A percentile compares a stretch with the other conserved stretches of the same genome.
These are phyloP conservation scores for Calidris pygmaea DNA, from an alignment of 2,113 vertebrate species.

Conservation along the genomic window DNA sequence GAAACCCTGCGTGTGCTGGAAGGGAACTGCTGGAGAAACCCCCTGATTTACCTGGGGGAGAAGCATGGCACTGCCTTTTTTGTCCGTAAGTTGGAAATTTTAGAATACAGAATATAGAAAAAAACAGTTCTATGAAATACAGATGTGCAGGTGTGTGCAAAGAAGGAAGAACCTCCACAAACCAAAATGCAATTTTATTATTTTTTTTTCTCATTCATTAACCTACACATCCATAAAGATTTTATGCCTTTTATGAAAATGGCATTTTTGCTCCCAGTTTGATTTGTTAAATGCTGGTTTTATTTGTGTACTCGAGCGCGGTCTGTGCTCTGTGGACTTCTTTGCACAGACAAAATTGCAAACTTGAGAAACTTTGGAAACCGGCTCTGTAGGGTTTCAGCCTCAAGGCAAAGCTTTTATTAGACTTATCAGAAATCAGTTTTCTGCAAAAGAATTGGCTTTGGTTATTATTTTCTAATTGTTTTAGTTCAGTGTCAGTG, in stretches of 20 bases:
- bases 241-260: not conserved
- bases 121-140: not conserved
- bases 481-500: not conserved
- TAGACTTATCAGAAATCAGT: not conserved
- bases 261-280: not conserved
- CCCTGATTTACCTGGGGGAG: not conserved
- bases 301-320: not conserved
- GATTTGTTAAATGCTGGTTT: not conserved
- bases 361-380: not conserved
- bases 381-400: not conserved
- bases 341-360: not conserved
- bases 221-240: not conserved
- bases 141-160: not conserved
- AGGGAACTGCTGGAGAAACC: not conserved
- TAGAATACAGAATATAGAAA: not conserved
- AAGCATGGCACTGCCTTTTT: not conserved
- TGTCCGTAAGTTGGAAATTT: not conserved
- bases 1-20: not conserved
- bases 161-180: not conserved
- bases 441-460: not conserved
- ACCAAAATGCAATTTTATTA: too few species aligned
- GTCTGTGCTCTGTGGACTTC: not conserved
- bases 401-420: not conserved
- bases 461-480: constrained; percentile 19
- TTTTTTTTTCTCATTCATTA: not conserved